phyloP scores from a whole-genome alignment of 2,113 vertebrate species.

The Lycocorax pyrrhopterus region DNA sequence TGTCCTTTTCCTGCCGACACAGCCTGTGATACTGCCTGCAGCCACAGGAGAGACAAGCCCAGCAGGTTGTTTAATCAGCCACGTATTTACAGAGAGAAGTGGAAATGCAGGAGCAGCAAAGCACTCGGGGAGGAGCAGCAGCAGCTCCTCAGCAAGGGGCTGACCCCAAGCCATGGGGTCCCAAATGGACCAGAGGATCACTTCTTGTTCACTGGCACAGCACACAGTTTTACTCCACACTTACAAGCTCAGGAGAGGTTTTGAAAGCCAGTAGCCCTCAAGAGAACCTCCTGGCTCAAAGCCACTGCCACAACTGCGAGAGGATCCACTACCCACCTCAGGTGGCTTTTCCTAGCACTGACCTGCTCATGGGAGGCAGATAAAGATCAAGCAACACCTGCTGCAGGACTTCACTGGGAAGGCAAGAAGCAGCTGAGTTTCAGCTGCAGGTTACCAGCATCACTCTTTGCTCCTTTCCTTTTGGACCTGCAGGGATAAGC shows the following conservation, averaged over 20 bases:
- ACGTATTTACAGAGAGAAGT: neutral
- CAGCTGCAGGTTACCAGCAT: neutral
- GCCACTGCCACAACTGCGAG: neutral
- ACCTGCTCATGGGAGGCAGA: neutral
- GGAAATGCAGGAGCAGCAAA: neutral
- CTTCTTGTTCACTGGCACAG: neutral
- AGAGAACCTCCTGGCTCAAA: neutral
- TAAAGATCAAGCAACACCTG: neutral
- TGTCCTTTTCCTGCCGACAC: neutral
- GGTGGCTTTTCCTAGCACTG: neutral
- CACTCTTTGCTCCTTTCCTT: neutral
- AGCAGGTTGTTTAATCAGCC: neutral
- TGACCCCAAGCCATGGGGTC: rapidly evolving
- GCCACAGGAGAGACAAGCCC: neutral
- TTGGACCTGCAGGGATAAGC: neutral
- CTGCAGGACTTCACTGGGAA: neutral
- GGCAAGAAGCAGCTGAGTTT: neutral
- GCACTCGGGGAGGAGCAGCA: rapidly evolving
- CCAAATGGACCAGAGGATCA: neutral
- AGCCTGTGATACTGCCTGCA: neutral
- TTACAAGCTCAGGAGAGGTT: neutral
- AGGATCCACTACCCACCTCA: neutral
- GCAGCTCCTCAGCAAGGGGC: neutral
- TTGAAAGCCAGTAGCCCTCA: neutral
- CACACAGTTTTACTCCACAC: neutral